phyloP scores from a whole-genome alignment of 2,797 vertebrate genomes.

The Hoplostethus atlanticus region DNA sequence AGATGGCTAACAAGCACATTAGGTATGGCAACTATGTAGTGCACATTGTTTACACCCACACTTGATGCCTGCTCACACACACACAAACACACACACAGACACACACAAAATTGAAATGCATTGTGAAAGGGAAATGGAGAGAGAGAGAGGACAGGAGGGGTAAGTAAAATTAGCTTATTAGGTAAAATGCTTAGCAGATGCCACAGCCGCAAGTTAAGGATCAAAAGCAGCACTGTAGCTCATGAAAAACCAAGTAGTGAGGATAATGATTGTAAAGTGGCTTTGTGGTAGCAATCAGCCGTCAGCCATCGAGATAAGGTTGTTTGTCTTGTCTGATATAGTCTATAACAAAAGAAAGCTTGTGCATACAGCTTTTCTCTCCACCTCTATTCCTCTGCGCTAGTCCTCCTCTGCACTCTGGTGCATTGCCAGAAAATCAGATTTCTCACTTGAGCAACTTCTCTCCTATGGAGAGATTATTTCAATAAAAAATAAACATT shows the following conservation, averaged over 20 bases:
- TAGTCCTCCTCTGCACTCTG: constrained; percentile 73
- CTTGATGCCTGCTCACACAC: constrained; percentile 53
- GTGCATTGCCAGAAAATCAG: constrained; percentile 80
- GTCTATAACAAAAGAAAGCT: constrained; percentile 64
- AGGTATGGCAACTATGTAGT: constrained; percentile 75
- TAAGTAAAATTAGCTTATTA: constrained; percentile 68
- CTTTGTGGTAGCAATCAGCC: constrained; percentile 69
- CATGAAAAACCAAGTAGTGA: constrained; percentile 65
- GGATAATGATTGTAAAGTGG: constrained; percentile 75
- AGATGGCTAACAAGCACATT: constrained; percentile 82
- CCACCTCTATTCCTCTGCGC: constrained; percentile 48
- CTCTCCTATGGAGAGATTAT: constrained; percentile 81
- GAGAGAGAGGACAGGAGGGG: constrained; percentile 22
- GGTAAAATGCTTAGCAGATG: constrained; percentile 49
- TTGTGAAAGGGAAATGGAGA: constrained; percentile 27
- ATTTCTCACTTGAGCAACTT: constrained; percentile 83
- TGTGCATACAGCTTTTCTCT: constrained; percentile 46
- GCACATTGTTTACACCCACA: constrained; percentile 76
- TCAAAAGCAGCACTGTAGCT: constrained; percentile 46
- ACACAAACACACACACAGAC: constrained; percentile 7
- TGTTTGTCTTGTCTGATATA: constrained; percentile 65
- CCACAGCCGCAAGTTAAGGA: constrained; percentile 58
- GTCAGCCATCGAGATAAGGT: constrained; percentile 52
- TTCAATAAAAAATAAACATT: constrained; percentile 84
- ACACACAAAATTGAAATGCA: constrained; percentile 35